Base-by-base conservation (phyloP, 2,113 vertebrate genomes). In the Acanthochromis polyacanthus region DNA sequence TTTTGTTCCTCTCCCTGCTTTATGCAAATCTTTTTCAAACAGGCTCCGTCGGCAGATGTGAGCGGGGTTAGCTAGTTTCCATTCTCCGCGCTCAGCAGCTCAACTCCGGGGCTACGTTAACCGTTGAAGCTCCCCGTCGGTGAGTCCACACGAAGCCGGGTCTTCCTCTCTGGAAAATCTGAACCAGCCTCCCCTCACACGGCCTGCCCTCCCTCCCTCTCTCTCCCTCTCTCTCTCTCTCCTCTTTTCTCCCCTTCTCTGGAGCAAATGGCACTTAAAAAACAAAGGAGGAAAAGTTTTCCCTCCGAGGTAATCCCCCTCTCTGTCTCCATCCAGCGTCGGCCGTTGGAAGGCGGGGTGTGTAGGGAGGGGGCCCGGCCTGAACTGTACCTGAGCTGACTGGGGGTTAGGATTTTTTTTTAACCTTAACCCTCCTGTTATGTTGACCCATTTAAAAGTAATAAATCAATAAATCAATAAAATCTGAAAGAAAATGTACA, bases 271-370 rank as follows among this genome's bases (percentile, higher is more conserved):
- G 51, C 14, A 48, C 38, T 60, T 56, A 10, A 59, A 86, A 82
- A 78, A 82, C 55, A 91, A 84, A 73, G 71, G 40, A 61, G 48
- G n/a, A 79, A 76, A 85, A 75, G 40, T 75, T 84, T 32, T 20
- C 45, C 58, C 75, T 62, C 78, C 4, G 74, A 60, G 85, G 52
- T 22, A 52, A 72, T 43, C 71, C 51, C 55, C 40, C 52, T 65
- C 51, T 16, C 46, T 20, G 3, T 36, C 74, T 78, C 61, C 86
- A 71, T 79, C 85, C 76, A 81, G 52, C 25, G 30, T 19, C 60
- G 71, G 32, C 83, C 4, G 78, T 87, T 81, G 55, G 55, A 38
- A 5, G 45, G 12, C 25, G 3, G 23, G 66, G 61, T 10, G 23
- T 30, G 4, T 45, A 3, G 17, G 12, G 6, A 5, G 17, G 19